Percentiles rank a stretch among this genome's conserved stretches.
phyloP scores from a whole-genome alignment of 1,140 invertebrate species.

The honey bee (Apis mellifera) region DNA sequence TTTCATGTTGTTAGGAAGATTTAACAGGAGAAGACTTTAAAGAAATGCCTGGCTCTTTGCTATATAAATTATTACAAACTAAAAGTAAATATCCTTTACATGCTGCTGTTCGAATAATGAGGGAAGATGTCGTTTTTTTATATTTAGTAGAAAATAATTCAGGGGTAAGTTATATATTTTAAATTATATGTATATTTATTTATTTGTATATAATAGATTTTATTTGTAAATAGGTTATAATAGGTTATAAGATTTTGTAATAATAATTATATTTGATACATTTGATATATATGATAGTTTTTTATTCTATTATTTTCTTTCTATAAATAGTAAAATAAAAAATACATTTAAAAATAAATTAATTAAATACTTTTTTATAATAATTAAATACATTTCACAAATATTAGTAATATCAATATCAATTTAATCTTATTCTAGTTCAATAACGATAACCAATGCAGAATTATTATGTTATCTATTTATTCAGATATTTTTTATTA shows the following conservation, averaged over 20 bases:
- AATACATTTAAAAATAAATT: background rate
- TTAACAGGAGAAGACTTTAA: slow-evolving; percentile 95
- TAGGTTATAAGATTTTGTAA: background rate
- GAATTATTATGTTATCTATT: background rate
- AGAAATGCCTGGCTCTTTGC: slow-evolving; percentile 93
- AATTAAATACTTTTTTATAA: slow-evolving; percentile 1
- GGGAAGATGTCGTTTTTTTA: slow-evolving; percentile 97
- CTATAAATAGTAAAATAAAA: slow-evolving; percentile 1
- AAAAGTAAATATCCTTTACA: slow-evolving; percentile 95
- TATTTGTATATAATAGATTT: background rate
- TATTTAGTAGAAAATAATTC: slow-evolving; percentile 95
- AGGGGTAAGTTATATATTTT: slow-evolving; percentile 85
- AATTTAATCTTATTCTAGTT: background rate
- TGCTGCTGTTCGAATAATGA: slow-evolving; percentile 90
- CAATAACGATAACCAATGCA: background rate
- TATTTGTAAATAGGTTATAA: background rate
- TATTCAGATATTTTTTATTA: background rate
- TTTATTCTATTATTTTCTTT: background rate
- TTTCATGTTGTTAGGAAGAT: slow-evolving; percentile 85
- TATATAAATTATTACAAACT: slow-evolving; percentile 95
- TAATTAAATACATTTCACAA: background rate
- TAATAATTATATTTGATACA: background rate
- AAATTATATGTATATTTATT: slow-evolving; percentile 1
- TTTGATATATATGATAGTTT: background rate
- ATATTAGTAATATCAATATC: background rate